Conservation (phyloP, 2,797 vertebrate species). For the Enteromius viviparus region DNA sequence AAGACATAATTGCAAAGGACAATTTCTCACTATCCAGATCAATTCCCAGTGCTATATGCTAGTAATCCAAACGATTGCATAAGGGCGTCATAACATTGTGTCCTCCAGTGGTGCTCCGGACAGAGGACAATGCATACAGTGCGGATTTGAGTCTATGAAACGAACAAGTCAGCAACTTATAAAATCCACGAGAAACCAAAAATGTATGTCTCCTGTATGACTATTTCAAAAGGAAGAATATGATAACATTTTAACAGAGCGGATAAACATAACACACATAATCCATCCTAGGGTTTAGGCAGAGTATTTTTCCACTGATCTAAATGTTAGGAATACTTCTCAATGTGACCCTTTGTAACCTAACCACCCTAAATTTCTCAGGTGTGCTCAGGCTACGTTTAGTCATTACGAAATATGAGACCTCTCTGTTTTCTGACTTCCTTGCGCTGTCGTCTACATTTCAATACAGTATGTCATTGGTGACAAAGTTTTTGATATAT, state of each 20-base stretch:
- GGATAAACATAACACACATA: not conserved
- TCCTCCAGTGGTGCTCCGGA: slow-evolving; percentile 35
- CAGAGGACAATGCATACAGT: slow-evolving; percentile 3
- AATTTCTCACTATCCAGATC: slow-evolving; percentile 44
- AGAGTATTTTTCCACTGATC: slow-evolving; percentile 38
- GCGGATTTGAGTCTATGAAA: not conserved
- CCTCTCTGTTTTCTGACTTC: slow-evolving; percentile 4
- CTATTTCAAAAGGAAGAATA: not conserved
- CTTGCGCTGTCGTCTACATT: slow-evolving; percentile 3
- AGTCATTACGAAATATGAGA: slow-evolving; percentile 30
- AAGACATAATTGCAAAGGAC: slow-evolving; percentile 48
- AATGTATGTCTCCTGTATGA: not conserved
- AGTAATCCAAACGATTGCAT: slow-evolving; percentile 39
- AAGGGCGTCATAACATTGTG: slow-evolving; percentile 40
- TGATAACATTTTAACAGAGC: slow-evolving; percentile 5
- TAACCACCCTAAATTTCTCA: slow-evolving; percentile 41
- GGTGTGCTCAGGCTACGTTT: slow-evolving; percentile 42
- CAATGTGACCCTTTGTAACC: slow-evolving; percentile 37
- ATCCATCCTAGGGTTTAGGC: not conserved
- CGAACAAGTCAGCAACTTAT: slow-evolving; percentile 4
- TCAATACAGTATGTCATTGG: not conserved
- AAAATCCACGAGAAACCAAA: not conserved
- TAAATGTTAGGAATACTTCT: slow-evolving; percentile 35
- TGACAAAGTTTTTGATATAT: not conserved
- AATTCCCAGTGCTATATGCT: slow-evolving; percentile 37